These are phyloP conservation scores for Ptilorrhoa leucosticta DNA, from an alignment of 2,113 vertebrate species.

Conservation along the genomic window DNA sequence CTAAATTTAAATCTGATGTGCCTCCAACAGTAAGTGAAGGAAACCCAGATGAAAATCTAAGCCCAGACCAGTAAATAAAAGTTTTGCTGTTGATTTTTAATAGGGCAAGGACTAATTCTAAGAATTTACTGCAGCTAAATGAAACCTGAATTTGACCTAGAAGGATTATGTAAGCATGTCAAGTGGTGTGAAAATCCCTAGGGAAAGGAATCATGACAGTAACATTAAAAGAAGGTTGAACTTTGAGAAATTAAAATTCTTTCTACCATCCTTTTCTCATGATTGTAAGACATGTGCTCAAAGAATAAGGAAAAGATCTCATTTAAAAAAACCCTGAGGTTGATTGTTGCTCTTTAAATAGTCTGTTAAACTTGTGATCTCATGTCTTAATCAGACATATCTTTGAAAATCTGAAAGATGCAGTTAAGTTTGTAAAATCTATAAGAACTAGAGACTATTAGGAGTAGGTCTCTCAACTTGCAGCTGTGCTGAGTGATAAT, in stretches of 20 bases:
- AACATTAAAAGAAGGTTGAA: background rate
- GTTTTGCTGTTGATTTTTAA: background rate
- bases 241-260: background rate
- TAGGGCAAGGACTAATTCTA: background rate
- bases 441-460: background rate
- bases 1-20: background rate
- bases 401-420: background rate
- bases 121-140: background rate
- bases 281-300: background rate
- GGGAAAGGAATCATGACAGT: background rate
- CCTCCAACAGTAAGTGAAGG: background rate
- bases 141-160: background rate
- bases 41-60: background rate
- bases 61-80: background rate
- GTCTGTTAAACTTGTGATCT: background rate
- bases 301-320: background rate
- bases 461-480: background rate
- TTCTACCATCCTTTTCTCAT: background rate
- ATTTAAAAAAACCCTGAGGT: background rate
- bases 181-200: background rate
- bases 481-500: background rate
- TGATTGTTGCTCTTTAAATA: background rate
- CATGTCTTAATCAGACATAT: background rate
- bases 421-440: background rate
- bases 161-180: background rate